These are phyloP conservation scores for Lytechinus variegatus DNA, from an alignment of 35 echinoderm and acorn worm genomes.

Conservation along the genomic window DNA sequence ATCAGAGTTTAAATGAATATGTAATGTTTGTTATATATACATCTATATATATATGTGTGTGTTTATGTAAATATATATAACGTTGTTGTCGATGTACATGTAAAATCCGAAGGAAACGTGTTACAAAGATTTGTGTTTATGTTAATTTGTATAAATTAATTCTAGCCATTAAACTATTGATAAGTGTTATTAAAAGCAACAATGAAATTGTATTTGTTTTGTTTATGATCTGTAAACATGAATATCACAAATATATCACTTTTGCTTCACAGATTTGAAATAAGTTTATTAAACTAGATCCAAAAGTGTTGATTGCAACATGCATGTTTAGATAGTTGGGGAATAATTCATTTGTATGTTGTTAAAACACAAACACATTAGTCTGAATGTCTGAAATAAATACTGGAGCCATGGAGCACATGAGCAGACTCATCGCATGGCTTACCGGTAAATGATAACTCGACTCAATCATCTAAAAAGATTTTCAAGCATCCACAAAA, in stretches of 20 bases:
- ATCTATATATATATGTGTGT: not conserved
- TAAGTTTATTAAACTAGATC: not conserved
- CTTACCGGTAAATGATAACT: no score
- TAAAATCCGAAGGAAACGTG: not conserved
- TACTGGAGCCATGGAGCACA: no score
- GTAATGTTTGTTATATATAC: conserved; percentile 29
- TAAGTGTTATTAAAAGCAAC: conserved; percentile 28
- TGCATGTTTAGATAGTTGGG: no score
- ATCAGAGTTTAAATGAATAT: conserved; percentile 37
- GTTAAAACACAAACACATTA: no score
- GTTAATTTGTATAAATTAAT: conserved; percentile 14
- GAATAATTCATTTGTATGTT: no score
- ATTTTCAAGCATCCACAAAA: no score
- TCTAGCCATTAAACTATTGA: conserved; percentile 40
- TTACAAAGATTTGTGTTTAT: conserved; percentile 23
- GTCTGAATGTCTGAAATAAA: no score
- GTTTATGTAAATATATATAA: conserved; percentile 17
- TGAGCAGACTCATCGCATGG: no score
- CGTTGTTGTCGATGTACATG: conserved; percentile 16
- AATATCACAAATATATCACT: not conserved
- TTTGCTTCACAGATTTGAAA: not conserved
- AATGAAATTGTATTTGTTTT: not conserved
- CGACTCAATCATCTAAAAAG: no score
- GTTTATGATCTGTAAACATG: not conserved
- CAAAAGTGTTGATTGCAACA: no score